phyloP scores from a whole-genome alignment of 2,113 vertebrate species.

The Ariopsis seemanni region DNA sequence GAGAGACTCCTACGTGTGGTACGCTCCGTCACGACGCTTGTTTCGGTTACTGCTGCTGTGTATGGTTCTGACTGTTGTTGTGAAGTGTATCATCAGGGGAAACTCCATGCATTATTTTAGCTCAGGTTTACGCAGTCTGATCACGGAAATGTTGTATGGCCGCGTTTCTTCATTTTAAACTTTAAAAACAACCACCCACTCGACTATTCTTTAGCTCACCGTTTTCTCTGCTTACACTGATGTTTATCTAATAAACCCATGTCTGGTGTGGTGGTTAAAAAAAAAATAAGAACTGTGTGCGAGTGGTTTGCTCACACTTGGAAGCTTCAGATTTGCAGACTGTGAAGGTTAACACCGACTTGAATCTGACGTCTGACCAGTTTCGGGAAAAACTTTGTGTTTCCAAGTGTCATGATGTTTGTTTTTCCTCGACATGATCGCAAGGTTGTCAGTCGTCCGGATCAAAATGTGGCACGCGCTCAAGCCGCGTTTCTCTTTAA shows the following conservation, averaged over 20 bases:
- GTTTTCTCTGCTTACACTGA: not conserved
- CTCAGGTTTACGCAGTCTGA: not conserved
- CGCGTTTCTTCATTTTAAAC: not conserved
- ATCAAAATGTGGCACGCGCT: not conserved
- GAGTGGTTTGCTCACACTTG: not conserved
- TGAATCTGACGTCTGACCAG: not conserved
- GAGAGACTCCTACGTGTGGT: not conserved
- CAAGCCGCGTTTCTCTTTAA: no score
- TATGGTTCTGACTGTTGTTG: no score
- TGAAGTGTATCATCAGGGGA: not conserved
- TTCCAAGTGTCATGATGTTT: not conserved
- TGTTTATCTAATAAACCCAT: constrained; percentile 2
- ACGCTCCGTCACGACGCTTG: not conserved
- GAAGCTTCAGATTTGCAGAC: not conserved
- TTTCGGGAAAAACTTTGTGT: not conserved
- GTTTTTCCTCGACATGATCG: not conserved
- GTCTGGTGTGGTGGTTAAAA: not conserved
- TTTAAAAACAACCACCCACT: not conserved
- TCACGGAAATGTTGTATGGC: not conserved
- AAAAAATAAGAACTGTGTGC: not conserved
- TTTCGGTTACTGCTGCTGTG: not conserved
- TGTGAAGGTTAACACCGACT: not conserved
- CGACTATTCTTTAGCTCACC: not conserved
- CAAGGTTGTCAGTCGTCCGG: not conserved
- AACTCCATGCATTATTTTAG: not conserved